Base-by-base conservation (phyloP, 1,140 invertebrate genomes). In the Hycleus phaleratus region DNA sequence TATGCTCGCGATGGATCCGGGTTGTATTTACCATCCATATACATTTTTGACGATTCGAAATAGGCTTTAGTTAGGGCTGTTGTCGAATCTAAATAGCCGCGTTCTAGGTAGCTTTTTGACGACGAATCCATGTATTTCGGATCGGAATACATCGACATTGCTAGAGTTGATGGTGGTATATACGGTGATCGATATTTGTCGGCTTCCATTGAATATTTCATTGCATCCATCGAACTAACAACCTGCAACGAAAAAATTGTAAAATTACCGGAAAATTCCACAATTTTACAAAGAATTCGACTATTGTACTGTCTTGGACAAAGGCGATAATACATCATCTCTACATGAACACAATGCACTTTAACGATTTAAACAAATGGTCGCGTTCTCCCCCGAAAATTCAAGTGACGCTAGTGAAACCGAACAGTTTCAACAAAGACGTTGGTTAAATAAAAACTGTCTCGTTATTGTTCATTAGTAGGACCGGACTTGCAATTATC, bases 61-160 rank as follows among this genome's bases (percentile, higher is more conserved):
- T 90, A 91, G 1, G 86, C 87, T 71, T 91, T 90, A 59, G 85
- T 85, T 10, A 86, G 76, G 2, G 86, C 85, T 0, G 85, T 85
- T 10, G 83, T 83, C 12, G 75, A 73, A 62, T 82, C 81, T 5
- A 82, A 69, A 62, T 83, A 83, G 43, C 74, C 77, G 0, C 79
- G 73, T 65, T 89, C 87, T 58, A 88, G 73, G 66, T 88, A 89
- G 42, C 84, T 81, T 53, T 85, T 82, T 0, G 83, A 81, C 56
- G 76, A 76, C 1, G 78, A 74, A 65, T 82, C 80, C 60, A 82
- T 73, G 69, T 82, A 82, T 63, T 82, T 82, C 7, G 83, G 80
- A 65, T 86, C 83, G 3, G 83, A 79, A 64, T 85, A 86, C 84
- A 86, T 86, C 25, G 79, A 79, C 80, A 82, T 82, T 46, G 80